phyloP scores from a whole-genome alignment of 2,113 vertebrate genomes.

The Panthera uncia region DNA sequence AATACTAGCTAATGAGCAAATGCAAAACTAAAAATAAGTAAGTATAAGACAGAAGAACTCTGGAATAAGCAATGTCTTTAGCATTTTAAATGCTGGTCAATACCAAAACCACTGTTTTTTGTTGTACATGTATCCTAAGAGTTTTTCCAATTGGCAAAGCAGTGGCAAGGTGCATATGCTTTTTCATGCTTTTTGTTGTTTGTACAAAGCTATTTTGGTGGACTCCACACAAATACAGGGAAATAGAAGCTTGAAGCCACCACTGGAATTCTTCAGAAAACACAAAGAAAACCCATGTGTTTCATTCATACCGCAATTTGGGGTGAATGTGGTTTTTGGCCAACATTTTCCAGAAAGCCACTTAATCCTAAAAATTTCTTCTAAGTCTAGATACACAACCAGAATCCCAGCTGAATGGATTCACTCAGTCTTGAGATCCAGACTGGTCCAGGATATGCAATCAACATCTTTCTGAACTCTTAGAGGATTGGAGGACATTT shows the following conservation, averaged over 20 bases:
- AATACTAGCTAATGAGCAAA: constrained; percentile 59
- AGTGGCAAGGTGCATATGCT: neutral
- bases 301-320: constrained; percentile 44
- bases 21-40: neutral
- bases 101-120: neutral
- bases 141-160: neutral
- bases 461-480: neutral
- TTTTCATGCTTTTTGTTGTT: constrained; percentile 17
- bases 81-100: neutral
- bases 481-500: neutral
- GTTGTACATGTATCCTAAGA: neutral
- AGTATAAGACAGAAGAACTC: neutral
- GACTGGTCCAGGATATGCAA: neutral
- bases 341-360: constrained; percentile 65
- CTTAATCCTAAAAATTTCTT: constrained; percentile 51
- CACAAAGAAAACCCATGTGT: constrained; percentile 57
- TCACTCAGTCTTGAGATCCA: neutral
- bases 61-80: neutral
- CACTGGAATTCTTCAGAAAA: constrained; percentile 59
- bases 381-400: constrained; percentile 6
- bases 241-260: constrained; percentile 37
- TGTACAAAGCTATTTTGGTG: constrained; percentile 40
- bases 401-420: neutral
- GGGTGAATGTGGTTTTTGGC: constrained; percentile 63
- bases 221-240: constrained; percentile 46